These are phyloP conservation scores for Caenorhabditis tropicalis DNA, from an alignment of 1,140 invertebrate genomes.

Conservation along the genomic window DNA sequence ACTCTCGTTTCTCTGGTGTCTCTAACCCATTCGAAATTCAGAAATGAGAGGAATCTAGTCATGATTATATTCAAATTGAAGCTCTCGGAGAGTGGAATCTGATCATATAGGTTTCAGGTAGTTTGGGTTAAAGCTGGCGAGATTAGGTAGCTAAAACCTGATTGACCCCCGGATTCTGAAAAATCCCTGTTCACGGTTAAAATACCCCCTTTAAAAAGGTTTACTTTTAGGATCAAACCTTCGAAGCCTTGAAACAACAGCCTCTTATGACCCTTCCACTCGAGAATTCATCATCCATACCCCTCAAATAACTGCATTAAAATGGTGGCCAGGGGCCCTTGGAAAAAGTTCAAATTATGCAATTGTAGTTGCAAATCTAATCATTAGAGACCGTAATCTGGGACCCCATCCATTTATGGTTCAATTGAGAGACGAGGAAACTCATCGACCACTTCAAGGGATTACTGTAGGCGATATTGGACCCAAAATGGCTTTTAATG, in stretches of 20 bases:
- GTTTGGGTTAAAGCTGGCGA: too few relatives aligned
- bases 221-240: constrained; percentile 81
- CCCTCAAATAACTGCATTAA: constrained; percentile 84
- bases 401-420: constrained; percentile 91
- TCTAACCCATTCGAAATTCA: too few relatives aligned
- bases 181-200: too few relatives aligned
- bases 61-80: too few relatives aligned
- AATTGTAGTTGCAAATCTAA: constrained; percentile 83
- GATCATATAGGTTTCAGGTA: too few relatives aligned
- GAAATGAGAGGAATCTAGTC: too few relatives aligned
- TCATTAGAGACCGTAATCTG: constrained; percentile 82
- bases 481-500: constrained; percentile 86
- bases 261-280: constrained; percentile 83
- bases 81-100: too few relatives aligned
- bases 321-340: constrained; percentile 77
- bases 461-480: constrained; percentile 92
- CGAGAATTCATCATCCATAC: constrained; percentile 87
- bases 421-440: constrained; percentile 84
- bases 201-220: too few relatives aligned
- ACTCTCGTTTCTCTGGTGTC: too few relatives aligned
- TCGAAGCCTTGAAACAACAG: constrained; percentile 86
- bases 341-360: constrained; percentile 90
- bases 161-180: too few relatives aligned
- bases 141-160: too few relatives aligned
- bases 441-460: constrained; percentile 81